Conservation (phyloP, 2,113 vertebrate genomes). For the Natator depressus region DNA sequence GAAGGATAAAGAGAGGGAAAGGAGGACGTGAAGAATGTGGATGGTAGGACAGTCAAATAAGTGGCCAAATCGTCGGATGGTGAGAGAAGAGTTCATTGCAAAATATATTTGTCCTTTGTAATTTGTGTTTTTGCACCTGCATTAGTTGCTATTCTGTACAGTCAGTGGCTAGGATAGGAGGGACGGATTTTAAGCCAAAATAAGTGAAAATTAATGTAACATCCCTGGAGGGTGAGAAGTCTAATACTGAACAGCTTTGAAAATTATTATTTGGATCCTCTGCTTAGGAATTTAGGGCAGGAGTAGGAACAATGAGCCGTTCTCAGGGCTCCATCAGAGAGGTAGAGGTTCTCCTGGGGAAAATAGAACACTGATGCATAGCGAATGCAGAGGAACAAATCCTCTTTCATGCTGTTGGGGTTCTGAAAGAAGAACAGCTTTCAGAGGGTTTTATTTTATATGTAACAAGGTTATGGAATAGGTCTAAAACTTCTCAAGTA, state of each 20-base stretch:
- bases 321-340: not conserved
- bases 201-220: not conserved
- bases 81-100: not conserved
- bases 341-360: not conserved
- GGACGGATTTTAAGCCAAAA: not conserved
- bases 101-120: not conserved
- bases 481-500: not conserved
- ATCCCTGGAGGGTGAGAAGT: not conserved
- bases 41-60: not conserved
- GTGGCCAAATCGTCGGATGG: not conserved
- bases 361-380: not conserved
- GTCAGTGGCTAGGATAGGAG: not conserved
- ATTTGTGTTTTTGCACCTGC: not conserved
- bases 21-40: not conserved
- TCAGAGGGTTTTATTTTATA: not conserved
- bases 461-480: not conserved
- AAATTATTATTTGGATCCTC: not conserved
- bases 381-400: slow-evolving; percentile 20
- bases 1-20: not conserved
- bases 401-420: not conserved
- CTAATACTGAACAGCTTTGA: not conserved
- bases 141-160: not conserved
- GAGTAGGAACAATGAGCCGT: not conserved
- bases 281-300: not conserved
- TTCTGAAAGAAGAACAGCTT: not conserved